These are phyloP conservation scores for Diadegma fenestrale DNA, from an alignment of 2,888 invertebrate species.

Conservation along the genomic window DNA sequence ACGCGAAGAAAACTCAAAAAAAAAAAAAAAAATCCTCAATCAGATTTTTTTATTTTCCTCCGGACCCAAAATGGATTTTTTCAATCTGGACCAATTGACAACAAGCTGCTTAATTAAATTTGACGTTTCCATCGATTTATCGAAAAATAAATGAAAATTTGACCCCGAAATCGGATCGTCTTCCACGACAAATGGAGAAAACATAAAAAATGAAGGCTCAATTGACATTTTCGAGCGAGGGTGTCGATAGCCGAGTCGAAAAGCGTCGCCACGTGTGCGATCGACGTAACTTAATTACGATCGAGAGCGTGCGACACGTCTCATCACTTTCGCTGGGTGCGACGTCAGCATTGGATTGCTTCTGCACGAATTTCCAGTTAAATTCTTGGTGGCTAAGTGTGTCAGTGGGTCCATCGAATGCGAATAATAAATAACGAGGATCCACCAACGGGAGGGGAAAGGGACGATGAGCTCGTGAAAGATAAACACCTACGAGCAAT, in stretches of 20 bases:
- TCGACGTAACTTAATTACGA: constrained; percentile 77
- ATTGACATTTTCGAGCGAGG: not conserved
- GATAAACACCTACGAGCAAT: constrained; percentile 10
- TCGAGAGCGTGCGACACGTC: constrained; percentile 68
- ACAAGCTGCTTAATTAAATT: too few relatives aligned
- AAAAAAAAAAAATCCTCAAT: too few relatives aligned
- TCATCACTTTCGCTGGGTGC: constrained; percentile 79
- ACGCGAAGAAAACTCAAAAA: too few relatives aligned
- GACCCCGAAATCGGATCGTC: not conserved
- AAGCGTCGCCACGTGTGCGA: constrained; percentile 33
- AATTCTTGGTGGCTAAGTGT: constrained; percentile 75
- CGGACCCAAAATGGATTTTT: too few relatives aligned
- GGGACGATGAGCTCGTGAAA: not conserved
- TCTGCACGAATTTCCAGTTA: constrained; percentile 34
- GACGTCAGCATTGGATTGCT: constrained; percentile 43
- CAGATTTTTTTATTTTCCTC: too few relatives aligned
- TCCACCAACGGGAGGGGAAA: not conserved
- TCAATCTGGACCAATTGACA: too few relatives aligned
- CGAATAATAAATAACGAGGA: constrained; percentile 78
- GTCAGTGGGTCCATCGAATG: constrained; percentile 78
- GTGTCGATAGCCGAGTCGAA: not conserved
- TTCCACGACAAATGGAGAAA: not conserved
- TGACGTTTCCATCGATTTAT: too few relatives aligned
- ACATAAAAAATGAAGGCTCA: not conserved
- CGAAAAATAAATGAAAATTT: not conserved